Percentiles rank a stretch among this genome's conserved stretches.
phyloP scores from a whole-genome alignment of 1,140 invertebrate species.

The Bradynema listronoti region DNA sequence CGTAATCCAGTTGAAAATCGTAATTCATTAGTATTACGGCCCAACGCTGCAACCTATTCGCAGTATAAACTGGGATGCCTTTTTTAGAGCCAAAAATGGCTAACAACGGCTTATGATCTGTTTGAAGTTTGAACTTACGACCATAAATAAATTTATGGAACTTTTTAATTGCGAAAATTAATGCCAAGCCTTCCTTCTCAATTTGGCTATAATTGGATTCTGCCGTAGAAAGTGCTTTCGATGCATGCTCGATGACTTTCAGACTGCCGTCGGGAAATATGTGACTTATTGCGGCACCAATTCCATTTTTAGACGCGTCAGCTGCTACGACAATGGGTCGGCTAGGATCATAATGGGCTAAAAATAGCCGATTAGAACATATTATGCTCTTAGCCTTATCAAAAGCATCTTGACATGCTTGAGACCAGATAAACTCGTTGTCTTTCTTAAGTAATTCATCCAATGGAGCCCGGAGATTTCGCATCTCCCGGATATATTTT shows the following conservation, averaged over 20 bases:
- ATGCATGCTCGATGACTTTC: slow-evolving; percentile 59
- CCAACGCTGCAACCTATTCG: slow-evolving; percentile 13
- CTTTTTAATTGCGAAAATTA: slow-evolving; percentile 18
- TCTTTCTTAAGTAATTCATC: slow-evolving; percentile 34
- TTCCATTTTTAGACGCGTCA: slow-evolving; percentile 60
- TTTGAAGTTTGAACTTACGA: slow-evolving; percentile 14
- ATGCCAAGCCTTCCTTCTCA: slow-evolving; percentile 60
- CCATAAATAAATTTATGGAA: slow-evolving; percentile 19
- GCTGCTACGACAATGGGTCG: slow-evolving; percentile 58
- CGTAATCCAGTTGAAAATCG: slow-evolving; percentile 13
- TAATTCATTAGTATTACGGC: slow-evolving; percentile 15
- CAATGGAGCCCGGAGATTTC: slow-evolving; percentile 20
- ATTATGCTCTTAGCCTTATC: slow-evolving; percentile 45
- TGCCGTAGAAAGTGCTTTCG: slow-evolving; percentile 57
- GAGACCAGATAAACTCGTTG: slow-evolving; percentile 3
- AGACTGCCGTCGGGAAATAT: slow-evolving; percentile 53
- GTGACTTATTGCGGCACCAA: slow-evolving; percentile 61
- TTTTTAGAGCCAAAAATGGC: slow-evolving; percentile 21
- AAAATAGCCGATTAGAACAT: slow-evolving; percentile 30
- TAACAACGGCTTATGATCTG: slow-evolving; percentile 20
- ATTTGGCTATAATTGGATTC: slow-evolving; percentile 62
- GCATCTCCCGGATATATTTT: slow-evolving; percentile 20
- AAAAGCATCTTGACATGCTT: slow-evolving; percentile 29
- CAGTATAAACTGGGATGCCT: slow-evolving; percentile 15
- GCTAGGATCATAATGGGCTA: slow-evolving; percentile 58